Conservation (phyloP, 2,797 vertebrate genomes). For the Emydoidea blandingii region DNA sequence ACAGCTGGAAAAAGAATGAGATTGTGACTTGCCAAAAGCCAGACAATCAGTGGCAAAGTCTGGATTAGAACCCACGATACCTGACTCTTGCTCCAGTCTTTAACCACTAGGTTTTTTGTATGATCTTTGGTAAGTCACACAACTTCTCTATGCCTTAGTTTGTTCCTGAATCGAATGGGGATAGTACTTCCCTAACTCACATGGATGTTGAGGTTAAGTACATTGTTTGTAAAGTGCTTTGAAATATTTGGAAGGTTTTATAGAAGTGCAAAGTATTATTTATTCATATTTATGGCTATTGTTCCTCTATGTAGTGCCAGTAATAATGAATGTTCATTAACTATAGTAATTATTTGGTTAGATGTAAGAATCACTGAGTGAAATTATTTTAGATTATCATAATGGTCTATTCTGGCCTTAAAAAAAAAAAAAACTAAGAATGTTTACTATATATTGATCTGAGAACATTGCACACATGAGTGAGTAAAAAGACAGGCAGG, state of each 20-base stretch:
- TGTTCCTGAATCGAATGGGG: background rate
- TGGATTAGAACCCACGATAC: background rate
- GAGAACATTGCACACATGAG: background rate
- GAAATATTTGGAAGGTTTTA: background rate
- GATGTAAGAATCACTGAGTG: background rate
- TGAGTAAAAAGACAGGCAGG: background rate
- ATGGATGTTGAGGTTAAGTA: background rate
- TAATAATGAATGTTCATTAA: background rate
- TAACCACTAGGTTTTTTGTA: background rate
- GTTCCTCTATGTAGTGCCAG: background rate
- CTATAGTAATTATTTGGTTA: background rate
- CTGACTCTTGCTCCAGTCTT: background rate
- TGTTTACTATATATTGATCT: background rate
- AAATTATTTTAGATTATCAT: background rate
- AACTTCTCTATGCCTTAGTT: background rate
- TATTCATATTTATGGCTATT: background rate
- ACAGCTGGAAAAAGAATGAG: background rate
- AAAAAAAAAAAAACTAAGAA: background rate
- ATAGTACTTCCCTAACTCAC: background rate
- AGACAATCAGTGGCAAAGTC: background rate
- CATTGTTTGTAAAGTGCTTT: background rate
- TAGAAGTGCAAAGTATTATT: background rate
- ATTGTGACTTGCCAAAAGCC: background rate
- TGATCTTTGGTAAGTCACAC: background rate
- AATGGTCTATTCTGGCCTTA: background rate